Conservation (phyloP, 2,888 invertebrate species). For the Tenodera sinensis region DNA sequence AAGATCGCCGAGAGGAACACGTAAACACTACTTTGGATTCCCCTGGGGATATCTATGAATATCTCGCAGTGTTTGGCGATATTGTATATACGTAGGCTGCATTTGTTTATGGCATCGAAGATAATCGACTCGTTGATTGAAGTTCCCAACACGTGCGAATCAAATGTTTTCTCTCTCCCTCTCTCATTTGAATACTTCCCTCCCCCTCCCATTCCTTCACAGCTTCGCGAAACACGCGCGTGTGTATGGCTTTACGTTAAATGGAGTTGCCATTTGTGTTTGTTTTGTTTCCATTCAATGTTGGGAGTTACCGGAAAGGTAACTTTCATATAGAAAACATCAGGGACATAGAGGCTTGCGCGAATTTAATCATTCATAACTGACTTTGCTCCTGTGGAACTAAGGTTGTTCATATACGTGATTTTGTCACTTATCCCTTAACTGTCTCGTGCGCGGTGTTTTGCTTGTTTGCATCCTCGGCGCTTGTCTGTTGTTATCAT, state of each 20-base stretch:
- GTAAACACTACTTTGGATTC: neutral
- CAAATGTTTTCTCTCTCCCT: neutral
- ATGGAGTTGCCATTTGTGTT: neutral
- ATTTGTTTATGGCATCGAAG: conserved; percentile 8
- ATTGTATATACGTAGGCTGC: neutral
- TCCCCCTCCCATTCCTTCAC: neutral
- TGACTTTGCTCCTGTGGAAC: too few relatives aligned
- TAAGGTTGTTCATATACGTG: too few relatives aligned
- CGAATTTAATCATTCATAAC: too few relatives aligned
- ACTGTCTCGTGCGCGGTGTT: too few relatives aligned
- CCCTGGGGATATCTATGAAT: conserved; percentile 2
- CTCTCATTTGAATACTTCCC: neutral
- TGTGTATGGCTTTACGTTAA: neutral
- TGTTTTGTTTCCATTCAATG: too few relatives aligned
- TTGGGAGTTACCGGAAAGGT: too few relatives aligned
- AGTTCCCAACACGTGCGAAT: conserved; percentile 10
- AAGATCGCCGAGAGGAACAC: neutral
- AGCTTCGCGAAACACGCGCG: neutral
- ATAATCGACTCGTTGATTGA: conserved; percentile 5
- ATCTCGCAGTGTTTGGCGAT: neutral
- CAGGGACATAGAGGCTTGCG: too few relatives aligned
- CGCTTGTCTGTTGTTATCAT: too few relatives aligned
- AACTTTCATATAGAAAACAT: too few relatives aligned
- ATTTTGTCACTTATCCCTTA: too few relatives aligned
- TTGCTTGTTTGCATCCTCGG: too few relatives aligned